Base-by-base conservation (phyloP, 1,140 invertebrate species). In the Pachyrhynchus sulphureomaculatus region DNA sequence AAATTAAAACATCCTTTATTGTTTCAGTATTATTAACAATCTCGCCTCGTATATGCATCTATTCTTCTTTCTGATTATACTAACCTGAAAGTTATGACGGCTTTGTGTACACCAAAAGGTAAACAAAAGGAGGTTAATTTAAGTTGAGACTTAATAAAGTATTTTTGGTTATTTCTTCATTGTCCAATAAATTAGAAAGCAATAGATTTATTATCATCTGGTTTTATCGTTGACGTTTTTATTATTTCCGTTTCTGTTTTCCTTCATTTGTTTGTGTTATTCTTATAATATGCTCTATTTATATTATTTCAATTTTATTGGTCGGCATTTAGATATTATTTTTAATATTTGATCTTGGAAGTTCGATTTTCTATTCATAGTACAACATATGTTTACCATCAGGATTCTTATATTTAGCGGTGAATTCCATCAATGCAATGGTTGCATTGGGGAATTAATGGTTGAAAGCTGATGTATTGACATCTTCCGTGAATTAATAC, bases 171-270 rank as follows among this genome's bases (percentile, higher is more conserved):
- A 60, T 62, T 59, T 59, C 41, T 51, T 48, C 64, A 66, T 64
- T 62, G 57, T 67, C 56, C 53, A 56, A 67, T 64, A 69, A 64
- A 62, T 67, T 64, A 60, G 26, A 58, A 51, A 48, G 29, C 36
- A n/a, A 33, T 32, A 42, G 51, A 56, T 65, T 62, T 62, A 67
- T 64, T 64, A 55, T 65, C 58, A 67, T 67, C 66, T 67, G 66
- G 66, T 49, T 67, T 67, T 62, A 58, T 48, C 49, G 41, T 45
- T 42, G 41, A 53, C 44, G 56, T 62, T 65, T 67, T 67, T 64
- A 67, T 59, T 61, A 65, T 67, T 67, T 67, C 66, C 66, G 66
- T 44, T 45, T 60, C 66, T 65, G 66, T 61, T 67, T 62, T 36
- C 66, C 60, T 47, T 61, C 23, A 33, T 26, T 20, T 64, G 57